These are phyloP conservation scores for Drosophila nr. medialis DNA, from an alignment of 2,888 invertebrate genomes.

Conservation along the genomic window DNA sequence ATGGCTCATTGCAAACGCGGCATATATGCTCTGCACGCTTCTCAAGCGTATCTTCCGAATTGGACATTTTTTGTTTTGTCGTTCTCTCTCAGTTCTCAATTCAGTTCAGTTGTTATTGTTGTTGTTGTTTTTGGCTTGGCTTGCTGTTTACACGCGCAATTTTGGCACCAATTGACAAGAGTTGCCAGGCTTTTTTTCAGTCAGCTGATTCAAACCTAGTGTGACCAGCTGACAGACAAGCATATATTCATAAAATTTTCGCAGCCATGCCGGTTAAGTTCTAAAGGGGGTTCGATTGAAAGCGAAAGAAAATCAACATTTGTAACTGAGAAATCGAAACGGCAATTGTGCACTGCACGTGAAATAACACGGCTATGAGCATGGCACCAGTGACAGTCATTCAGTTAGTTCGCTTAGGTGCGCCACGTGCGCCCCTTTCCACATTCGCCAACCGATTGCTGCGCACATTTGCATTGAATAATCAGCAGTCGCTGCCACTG, in stretches of 20 bases:
- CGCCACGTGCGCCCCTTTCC: constrained; percentile 43
- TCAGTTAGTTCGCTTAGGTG: constrained; percentile 51
- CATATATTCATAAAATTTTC: constrained; percentile 37
- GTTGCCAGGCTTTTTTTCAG: constrained; percentile 33
- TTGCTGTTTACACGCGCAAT: constrained; percentile 30
- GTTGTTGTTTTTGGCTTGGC: constrained; percentile 4
- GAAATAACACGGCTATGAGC: constrained; percentile 26
- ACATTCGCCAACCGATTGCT: constrained; percentile 34
- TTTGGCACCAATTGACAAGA: not conserved
- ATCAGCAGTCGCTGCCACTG: constrained; percentile 35
- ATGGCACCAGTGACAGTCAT: constrained; percentile 54
- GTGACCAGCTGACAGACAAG: constrained; percentile 27
- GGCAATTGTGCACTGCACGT: constrained; percentile 18
- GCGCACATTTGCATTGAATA: constrained; percentile 53
- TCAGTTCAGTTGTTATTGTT: not conserved
- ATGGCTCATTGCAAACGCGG: constrained; percentile 77
- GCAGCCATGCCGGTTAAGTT: constrained; percentile 49
- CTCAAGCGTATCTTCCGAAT: constrained; percentile 10
- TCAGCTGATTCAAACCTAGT: constrained; percentile 52
- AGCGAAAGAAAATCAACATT: constrained; percentile 21
- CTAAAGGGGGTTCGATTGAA: constrained; percentile 16
- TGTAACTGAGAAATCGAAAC: constrained; percentile 11
- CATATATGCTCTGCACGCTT: constrained; percentile 64
- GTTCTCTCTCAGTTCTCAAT: constrained; percentile 1
- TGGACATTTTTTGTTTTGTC: constrained; percentile 27